Evolutionary conservation across 2,113 vertebrate genomes (phyloP), one percentile per base, ranked within the genome.

Genomic region (Grammomys dolichurus): DNA sequence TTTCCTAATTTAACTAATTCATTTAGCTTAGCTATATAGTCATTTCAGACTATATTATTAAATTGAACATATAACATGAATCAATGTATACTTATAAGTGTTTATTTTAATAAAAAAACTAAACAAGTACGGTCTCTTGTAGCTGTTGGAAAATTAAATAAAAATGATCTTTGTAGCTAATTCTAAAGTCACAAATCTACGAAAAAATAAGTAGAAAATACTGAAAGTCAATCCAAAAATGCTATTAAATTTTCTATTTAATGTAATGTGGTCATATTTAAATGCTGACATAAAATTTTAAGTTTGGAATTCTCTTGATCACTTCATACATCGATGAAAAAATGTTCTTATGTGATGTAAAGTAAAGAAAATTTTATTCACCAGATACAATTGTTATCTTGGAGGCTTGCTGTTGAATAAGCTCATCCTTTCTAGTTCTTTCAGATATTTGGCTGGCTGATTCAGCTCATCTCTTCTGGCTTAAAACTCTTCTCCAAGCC

Each of bases 141-240:
- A 73, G 19, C 3, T 84, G 1, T 0, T 46, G 6, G 40, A 2
- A 22, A 7, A 76, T 9, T 89, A 36, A 84, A 36, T 77, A 70
- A 94, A 78, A 63, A 48, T 46, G 24, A 96, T n/a, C 81, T 97
- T 14, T 76, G 17, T 73, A 88, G 36, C 17, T 82, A 90, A 89
- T 87, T 87, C 10, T 51, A 88, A 90, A 92, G 1, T 75, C 28
- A 56, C 9, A 10, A 88, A 65, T 63, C 75, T 22, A 92, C 12
- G 70, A 78, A 93, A 77, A 51, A 11, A 92, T 22, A 56, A 28
- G 5, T 20, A 8, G 20, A 16, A 65, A 58, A 43, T 82, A 58
- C 1, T 54, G 40, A 82, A 81, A 17, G 60, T 75, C 75, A 73
- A 70, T 28, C 84, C 65, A 78, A 1, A 1, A 16, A 72, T 81